These are phyloP conservation scores for Trichomycterus rosablanca DNA, from an alignment of 2,113 vertebrate genomes.

Conservation along the genomic window DNA sequence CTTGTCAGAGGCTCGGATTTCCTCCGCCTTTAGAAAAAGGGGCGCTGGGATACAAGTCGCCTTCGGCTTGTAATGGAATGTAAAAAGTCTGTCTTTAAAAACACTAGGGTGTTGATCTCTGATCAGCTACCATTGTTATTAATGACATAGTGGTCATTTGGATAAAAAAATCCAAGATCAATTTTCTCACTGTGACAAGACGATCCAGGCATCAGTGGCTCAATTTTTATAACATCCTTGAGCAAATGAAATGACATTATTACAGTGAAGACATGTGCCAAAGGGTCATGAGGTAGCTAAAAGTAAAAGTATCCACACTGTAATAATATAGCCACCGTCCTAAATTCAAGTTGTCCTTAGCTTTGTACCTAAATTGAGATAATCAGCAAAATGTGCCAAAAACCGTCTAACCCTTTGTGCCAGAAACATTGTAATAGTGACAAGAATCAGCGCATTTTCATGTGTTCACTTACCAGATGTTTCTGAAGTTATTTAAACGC, in stretches of 20 bases:
- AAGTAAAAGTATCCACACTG: constrained; percentile 12
- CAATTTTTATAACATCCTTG: background rate
- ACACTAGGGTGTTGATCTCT: background rate
- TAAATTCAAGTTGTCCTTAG: constrained; percentile 2
- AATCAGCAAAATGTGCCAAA: no score
- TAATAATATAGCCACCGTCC: background rate
- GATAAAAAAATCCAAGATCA: no score
- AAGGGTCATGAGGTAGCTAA: constrained; percentile 29
- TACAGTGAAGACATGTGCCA: constrained; percentile 12
- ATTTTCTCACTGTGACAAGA: background rate
- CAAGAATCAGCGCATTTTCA: background rate
- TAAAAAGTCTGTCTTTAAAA: constrained; percentile 4
- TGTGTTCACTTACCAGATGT: constrained; percentile 8
- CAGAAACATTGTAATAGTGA: no score
- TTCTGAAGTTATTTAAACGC: constrained; percentile 11
- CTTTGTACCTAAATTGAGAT: constrained; percentile 22
- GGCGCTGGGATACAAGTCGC: constrained; percentile 5
- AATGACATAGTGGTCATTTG: no score
- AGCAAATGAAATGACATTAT: constrained; percentile 23
- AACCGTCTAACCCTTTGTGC: no score
- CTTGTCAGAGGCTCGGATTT: constrained; percentile 44
- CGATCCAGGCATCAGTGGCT: background rate
- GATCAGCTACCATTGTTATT: background rate
- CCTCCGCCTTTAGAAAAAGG: constrained; percentile 17
- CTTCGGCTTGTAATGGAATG: constrained; percentile 32